Evolutionary conservation across 2,888 invertebrate species (phyloP).

Genomic region (Erebia aethiops): DNA sequence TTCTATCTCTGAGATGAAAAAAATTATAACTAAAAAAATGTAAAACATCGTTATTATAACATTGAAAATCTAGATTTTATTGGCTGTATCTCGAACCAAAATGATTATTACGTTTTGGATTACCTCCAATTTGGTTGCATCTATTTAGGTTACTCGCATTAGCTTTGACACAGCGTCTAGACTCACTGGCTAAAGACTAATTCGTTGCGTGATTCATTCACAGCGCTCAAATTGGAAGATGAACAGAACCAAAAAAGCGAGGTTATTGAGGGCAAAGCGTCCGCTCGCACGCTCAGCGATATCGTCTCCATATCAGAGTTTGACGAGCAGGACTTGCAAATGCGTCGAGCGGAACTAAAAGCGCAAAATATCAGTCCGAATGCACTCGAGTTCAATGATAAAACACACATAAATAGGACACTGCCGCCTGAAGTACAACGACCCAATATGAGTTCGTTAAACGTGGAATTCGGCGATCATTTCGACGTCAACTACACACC

Average conservation of each 20-base stretch:
- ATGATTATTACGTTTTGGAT: constrained; percentile 34
- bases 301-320: constrained; percentile 89
- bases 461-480: constrained; percentile 63
- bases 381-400: constrained; percentile 52
- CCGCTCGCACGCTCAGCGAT: constrained; percentile 88
- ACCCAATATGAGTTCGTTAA: constrained; percentile 68
- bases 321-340: constrained; percentile 85
- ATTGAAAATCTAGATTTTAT: no score
- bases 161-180: constrained; percentile 41
- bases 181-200: constrained; percentile 35
- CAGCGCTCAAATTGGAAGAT: constrained; percentile 84
- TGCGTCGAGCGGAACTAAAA: constrained; percentile 75
- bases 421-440: constrained; percentile 64
- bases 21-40: no score
- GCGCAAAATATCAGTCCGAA: constrained; percentile 58
- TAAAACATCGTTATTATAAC: no score
- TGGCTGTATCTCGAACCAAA: no score
- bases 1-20: no score
- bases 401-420: constrained; percentile 60
- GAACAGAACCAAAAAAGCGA: constrained; percentile 78
- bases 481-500: constrained; percentile 62
- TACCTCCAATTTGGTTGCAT: constrained; percentile 38
- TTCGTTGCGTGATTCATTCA: constrained; percentile 49
- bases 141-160: constrained; percentile 38
- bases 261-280: constrained; percentile 79